Base-by-base conservation (phyloP, 2,888 invertebrate genomes). In the Ichneumoninae sp. region DNA sequence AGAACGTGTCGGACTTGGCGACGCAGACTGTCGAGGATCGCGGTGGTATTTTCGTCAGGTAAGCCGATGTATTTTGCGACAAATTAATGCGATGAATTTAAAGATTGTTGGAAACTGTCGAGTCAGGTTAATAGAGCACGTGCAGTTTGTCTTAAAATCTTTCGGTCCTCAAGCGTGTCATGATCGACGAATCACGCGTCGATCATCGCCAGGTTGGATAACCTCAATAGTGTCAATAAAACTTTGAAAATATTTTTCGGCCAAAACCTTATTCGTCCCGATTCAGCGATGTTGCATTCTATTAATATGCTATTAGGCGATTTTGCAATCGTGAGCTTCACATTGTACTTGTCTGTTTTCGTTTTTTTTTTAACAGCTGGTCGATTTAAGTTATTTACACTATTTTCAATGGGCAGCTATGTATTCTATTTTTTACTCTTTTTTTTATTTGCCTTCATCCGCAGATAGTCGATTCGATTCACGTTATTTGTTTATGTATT, bases 11-110 rank as follows among this genome's bases (percentile, higher is more conserved):
- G 76, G 44, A 5, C 4, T 83, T 83, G 81, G 57, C 74, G 85
- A 19, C 77, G 57, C 50, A 57, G 16, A 57, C 65, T 81, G 50
- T 22, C 16, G 10, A 19, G 30, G 44, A 8, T 68, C n/a, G 40
- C 36, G 30, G 50, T 65, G 50, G 44, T 74, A 74, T 66, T 75
- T 60, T 73, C 19, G 52, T 83, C 75, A 81, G 75, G 84, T 86
- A 84, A 81, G 52, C 70, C 5, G 54, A 79, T 13, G 19, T 78
- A 22, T 36, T 36, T 26, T 8, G 78, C 50, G 6, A 57, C 4
- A 57, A 26, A 26, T 26, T 60, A n/a, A 47, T 40, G 7, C 19
- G n/a, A 50, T 7, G 7, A 36, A 22, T 33, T 19, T 13, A 40
- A 30, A 33, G 30, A 33, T 69, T 5, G 1, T 52, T 50, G 0